Evolutionary conservation across 2,113 vertebrate genomes (phyloP), one percentile per base, ranked within the genome.

Genomic region (Dryoscopus gambensis): DNA sequence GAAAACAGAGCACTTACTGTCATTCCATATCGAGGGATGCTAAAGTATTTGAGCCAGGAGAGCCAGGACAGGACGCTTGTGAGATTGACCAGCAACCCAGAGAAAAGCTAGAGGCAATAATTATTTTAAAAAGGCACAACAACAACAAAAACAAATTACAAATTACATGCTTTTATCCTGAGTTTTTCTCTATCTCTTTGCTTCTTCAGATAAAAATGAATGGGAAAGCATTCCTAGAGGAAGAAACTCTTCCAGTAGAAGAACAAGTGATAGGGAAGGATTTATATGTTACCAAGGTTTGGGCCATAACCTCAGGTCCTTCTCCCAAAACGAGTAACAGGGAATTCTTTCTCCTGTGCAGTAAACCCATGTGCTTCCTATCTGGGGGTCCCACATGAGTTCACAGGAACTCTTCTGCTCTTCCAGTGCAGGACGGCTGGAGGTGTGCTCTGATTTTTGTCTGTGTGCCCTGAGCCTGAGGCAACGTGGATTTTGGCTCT

Each of bases 11-110:
- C 49, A 98, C 99, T 95, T 97, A 99, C 99, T 31, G 93, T 67
- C 47, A 98, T 92, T 53, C 98, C 99, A 0, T 99, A 99, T 52
- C 98, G 97, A 83, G 99, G 98, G 53, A 99, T 99, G 85, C 99
- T 99, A 0, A 99, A 68, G 94, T 99, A 99, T 65, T 99, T 98
- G 27, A 99, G 94, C 99, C 99, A 99, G 1, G 98, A 94, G 4
- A 99, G 97, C 99, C 99, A 99, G 30, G 82, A 8, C 47, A 50
- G 52, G 14, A 99, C 23, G 16, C 98, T 98, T 53, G 93, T 98
- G 62, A 99, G 97, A 70, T 99, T 99, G 57, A 99, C 98, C 89
- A 99, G 86, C 71, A 99, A 94, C 11, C 99, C 99, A 21, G 99
- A 98, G 89, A 99, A 99, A 84, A 99, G 97, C 99, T 99, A 92